These are phyloP conservation scores for Tinea semifulvella DNA, from an alignment of 2,888 invertebrate species.

Conservation along the genomic window DNA sequence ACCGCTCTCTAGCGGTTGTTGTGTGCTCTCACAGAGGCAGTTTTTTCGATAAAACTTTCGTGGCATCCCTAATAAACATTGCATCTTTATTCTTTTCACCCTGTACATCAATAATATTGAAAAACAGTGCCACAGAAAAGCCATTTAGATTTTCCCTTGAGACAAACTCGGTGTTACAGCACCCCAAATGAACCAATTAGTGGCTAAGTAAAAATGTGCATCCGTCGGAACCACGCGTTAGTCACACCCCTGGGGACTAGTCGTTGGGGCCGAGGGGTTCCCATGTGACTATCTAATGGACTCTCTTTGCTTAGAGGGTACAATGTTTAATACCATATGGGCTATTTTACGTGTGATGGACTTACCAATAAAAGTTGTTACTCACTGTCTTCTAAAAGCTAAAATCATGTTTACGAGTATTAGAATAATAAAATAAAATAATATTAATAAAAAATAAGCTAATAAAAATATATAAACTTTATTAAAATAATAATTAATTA, in stretches of 20 bases:
- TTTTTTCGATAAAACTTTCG: too few species aligned
- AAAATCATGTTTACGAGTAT: too few species aligned
- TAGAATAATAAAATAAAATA: too few species aligned
- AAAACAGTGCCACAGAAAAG: constrained; percentile 11
- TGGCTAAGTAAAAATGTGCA: constrained; percentile 62
- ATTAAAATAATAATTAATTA: too few species aligned
- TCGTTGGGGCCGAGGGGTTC: constrained; percentile 31
- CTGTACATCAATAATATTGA: not conserved
- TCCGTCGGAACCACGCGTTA: constrained; percentile 53
- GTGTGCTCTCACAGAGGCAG: too few species aligned
- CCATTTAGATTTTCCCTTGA: constrained; percentile 30
- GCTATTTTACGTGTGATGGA: constrained; percentile 20
- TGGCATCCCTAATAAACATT: too few species aligned
- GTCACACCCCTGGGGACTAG: constrained; percentile 36
- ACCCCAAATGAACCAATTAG: constrained; percentile 62
- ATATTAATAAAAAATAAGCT: too few species aligned
- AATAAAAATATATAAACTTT: too few species aligned
- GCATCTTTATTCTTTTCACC: too few species aligned
- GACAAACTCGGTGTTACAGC: constrained; percentile 39
- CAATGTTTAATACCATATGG: constrained; percentile 50
- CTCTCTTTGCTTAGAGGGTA: constrained; percentile 59
- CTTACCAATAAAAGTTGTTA: too few species aligned
- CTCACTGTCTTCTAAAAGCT: too few species aligned
- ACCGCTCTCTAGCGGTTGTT: too few species aligned
- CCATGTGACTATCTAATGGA: constrained; percentile 56